phyloP scores from a whole-genome alignment of 1,140 invertebrate genomes.

The Meloidogyne exigua region DNA sequence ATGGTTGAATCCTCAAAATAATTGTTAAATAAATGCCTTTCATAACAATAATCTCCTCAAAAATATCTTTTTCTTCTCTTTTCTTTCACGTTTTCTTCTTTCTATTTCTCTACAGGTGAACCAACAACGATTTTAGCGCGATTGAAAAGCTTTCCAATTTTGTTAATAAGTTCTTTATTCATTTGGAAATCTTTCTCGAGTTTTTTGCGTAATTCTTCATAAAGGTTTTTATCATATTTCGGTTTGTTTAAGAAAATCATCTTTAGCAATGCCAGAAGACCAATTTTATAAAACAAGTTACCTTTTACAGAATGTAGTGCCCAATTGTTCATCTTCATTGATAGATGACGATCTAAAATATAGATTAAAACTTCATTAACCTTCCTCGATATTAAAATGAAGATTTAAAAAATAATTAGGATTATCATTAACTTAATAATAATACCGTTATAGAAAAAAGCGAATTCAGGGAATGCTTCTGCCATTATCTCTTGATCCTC shows the following conservation, averaged over 20 bases:
- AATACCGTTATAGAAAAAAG: conserved; percentile 4
- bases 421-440: background rate
- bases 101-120: background rate
- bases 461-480: background rate
- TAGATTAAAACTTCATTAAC: no score
- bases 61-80: no score
- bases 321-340: background rate
- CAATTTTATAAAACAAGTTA: background rate
- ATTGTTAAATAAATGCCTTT: no score
- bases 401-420: background rate
- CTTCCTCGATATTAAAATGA: no score
- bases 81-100: background rate
- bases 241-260: background rate
- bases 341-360: background rate
- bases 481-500: background rate
- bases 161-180: background rate
- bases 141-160: background rate
- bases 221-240: background rate
- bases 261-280: background rate
- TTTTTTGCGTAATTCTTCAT: background rate
- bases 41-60: no score
- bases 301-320: background rate
- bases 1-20: no score
- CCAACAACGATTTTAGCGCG: background rate
- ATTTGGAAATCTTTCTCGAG: background rate